Percentiles rank a stretch among this genome's conserved stretches.
Evolutionary conservation across 2,797 vertebrate genomes (phyloP).

Genomic region (Neopelma chrysocephalum): DNA sequence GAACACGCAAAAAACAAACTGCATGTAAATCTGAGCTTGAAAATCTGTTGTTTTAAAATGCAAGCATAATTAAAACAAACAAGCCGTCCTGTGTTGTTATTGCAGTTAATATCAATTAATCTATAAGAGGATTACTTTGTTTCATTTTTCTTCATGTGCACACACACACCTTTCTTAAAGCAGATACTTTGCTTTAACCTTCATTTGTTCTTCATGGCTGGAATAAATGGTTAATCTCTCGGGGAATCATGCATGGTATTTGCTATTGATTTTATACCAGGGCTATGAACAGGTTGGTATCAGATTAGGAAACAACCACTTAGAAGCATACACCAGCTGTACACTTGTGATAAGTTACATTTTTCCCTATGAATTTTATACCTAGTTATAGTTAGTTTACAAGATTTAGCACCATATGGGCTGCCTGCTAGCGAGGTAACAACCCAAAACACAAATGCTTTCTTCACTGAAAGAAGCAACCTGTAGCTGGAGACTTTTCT

Average conservation of each 20-base stretch:
- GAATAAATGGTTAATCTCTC: conserved; percentile 72
- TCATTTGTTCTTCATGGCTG: conserved; percentile 73
- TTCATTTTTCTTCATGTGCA: neutral
- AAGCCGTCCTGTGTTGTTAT: neutral
- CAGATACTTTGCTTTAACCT: conserved; percentile 55
- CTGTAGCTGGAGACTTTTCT: conserved; percentile 36
- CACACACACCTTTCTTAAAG: neutral
- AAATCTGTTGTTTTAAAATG: neutral
- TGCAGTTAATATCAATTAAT: conserved; percentile 45
- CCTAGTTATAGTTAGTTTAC: conserved; percentile 71
- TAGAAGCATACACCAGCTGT: conserved; percentile 74
- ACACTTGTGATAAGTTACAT: conserved; percentile 75
- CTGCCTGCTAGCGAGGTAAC: conserved; percentile 35
- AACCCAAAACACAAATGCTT: neutral
- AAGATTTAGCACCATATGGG: conserved; percentile 72
- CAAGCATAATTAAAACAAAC: neutral
- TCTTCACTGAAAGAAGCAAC: neutral
- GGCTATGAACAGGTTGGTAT: conserved; percentile 66
- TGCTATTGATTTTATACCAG: conserved; percentile 76
- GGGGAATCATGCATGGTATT: conserved; percentile 67
- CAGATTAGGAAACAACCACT: conserved; percentile 76
- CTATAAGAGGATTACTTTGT: neutral
- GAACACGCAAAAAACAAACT: neutral
- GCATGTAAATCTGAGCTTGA: neutral
- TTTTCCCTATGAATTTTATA: conserved; percentile 71